Evolutionary conservation across 2,797 vertebrate species (phyloP).

Genomic region (Gallinago solitaria): DNA sequence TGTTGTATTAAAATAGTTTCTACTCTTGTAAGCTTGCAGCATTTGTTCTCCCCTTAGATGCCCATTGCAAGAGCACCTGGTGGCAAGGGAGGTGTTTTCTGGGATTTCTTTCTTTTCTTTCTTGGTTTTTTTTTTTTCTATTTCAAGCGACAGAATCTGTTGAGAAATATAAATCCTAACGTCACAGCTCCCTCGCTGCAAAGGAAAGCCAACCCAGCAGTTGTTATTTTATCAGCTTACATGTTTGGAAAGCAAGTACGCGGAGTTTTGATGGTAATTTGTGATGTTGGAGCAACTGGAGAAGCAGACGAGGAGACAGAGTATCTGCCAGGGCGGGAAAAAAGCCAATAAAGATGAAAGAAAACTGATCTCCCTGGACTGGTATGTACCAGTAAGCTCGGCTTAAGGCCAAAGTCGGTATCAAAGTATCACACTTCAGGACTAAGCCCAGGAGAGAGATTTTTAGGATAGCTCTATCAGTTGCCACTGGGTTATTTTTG

Average conservation of each 20-base stretch:
- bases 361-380: background rate
- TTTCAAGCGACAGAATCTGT: background rate
- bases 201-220: background rate
- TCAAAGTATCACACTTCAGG: background rate
- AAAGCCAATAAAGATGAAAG: background rate
- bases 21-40: background rate
- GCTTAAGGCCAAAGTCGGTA: background rate
- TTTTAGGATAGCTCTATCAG: background rate
- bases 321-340: background rate
- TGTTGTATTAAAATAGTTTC: background rate
- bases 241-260: background rate
- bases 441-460: background rate
- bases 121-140: background rate
- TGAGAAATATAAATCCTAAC: background rate
- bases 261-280: background rate
- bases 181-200: background rate
- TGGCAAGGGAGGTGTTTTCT: background rate
- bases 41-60: background rate
- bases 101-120: background rate
- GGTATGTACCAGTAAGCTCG: background rate
- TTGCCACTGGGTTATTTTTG: slow-evolving; percentile 17
- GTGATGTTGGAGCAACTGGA: slow-evolving; percentile 8
- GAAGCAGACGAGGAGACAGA: background rate
- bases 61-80: background rate
- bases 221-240: slow-evolving; percentile 10